Evolutionary conservation across 1,140 invertebrate species (phyloP).

Genomic region (Anadara kagoshimensis): DNA sequence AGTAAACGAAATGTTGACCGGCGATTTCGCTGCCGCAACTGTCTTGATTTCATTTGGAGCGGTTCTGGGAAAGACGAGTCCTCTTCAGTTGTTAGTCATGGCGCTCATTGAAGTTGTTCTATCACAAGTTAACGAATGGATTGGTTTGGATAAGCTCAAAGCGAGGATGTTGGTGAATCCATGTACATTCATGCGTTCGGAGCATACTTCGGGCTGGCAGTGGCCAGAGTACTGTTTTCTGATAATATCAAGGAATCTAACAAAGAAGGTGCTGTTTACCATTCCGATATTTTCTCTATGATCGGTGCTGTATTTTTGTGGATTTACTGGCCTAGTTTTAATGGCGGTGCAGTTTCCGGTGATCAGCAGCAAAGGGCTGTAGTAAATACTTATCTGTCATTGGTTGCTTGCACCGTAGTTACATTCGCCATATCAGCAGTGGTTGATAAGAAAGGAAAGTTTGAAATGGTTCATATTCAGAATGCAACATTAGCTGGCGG

Average conservation of each 20-base stretch:
- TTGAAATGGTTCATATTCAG: slow-evolving; percentile 76
- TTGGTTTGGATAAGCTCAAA: slow-evolving; percentile 84
- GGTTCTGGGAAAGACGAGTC: slow-evolving; percentile 88
- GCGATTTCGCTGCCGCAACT: slow-evolving; percentile 90
- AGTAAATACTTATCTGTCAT: slow-evolving; percentile 93
- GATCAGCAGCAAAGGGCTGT: slow-evolving; percentile 87
- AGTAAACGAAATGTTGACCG: slow-evolving; percentile 84
- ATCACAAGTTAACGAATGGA: slow-evolving; percentile 86
- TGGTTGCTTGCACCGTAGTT: slow-evolving; percentile 87
- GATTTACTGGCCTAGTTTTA: slow-evolving; percentile 98
- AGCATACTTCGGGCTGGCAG: slow-evolving; percentile 94
- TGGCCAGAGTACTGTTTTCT: slow-evolving; percentile 80
- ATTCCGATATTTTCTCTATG: slow-evolving; percentile 94
- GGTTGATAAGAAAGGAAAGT: slow-evolving; percentile 84
- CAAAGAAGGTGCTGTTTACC: slow-evolving; percentile 84
- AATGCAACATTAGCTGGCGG: slow-evolving; percentile 77
- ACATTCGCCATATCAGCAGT: slow-evolving; percentile 89
- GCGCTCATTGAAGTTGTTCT: slow-evolving; percentile 86
- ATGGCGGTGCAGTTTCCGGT: slow-evolving; percentile 83
- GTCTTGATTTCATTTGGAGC: slow-evolving; percentile 95
- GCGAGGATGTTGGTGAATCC: slow-evolving; percentile 89
- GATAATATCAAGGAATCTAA: slow-evolving; percentile 65
- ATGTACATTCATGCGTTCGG: slow-evolving; percentile 96
- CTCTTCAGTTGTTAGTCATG: slow-evolving; percentile 88
- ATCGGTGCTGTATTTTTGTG: slow-evolving; percentile 95